These are phyloP conservation scores for Lineus longissimus DNA, from an alignment of 1,140 invertebrate genomes.

Conservation along the genomic window DNA sequence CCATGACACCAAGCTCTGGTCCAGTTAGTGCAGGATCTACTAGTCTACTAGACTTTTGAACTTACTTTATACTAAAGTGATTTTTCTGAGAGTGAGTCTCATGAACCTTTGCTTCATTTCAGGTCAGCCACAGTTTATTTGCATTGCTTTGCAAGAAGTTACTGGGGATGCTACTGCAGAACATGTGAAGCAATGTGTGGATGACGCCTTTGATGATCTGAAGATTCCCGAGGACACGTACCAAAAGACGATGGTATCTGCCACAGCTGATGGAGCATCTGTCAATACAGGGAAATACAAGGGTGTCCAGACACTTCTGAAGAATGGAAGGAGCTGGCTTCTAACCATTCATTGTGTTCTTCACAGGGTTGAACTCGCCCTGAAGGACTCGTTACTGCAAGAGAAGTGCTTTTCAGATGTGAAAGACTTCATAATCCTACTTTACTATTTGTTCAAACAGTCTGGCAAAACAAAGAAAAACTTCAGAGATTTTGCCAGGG, in stretches of 20 bases:
- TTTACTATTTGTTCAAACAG: background rate
- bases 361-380: background rate
- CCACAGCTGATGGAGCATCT: background rate
- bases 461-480: background rate
- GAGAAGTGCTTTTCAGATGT: conserved; percentile 3
- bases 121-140: background rate
- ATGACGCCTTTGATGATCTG: background rate
- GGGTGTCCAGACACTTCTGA: background rate
- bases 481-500: background rate
- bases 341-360: background rate
- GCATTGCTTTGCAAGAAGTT: background rate
- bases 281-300: background rate
- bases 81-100: no score
- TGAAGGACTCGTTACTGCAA: background rate
- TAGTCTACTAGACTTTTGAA: no score
- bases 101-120: no score
- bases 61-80: no score
- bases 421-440: background rate
- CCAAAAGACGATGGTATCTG: background rate
- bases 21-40: no score
- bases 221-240: background rate
- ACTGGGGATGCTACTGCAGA: background rate
- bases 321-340: background rate
- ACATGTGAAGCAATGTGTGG: background rate
- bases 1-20: no score